These are phyloP conservation scores for Dione juno DNA, from an alignment of 2,888 invertebrate species.

Conservation along the genomic window DNA sequence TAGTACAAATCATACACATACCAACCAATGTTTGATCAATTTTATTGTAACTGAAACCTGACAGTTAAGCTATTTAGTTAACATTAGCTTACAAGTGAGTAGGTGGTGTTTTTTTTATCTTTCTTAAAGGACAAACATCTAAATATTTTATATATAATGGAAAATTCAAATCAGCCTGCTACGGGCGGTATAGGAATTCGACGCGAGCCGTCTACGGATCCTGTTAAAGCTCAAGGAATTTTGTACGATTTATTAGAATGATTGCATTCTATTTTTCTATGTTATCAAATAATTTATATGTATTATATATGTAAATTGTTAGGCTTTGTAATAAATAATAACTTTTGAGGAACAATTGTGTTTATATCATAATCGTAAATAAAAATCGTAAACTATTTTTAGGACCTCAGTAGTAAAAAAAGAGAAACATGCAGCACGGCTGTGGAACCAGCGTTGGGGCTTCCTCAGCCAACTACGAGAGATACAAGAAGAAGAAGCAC, in stretches of 20 bases:
- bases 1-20: neutral
- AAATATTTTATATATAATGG: constrained; percentile 54
- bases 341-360: neutral
- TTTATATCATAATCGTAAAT: no score
- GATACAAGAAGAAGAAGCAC: constrained; percentile 73
- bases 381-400: constrained; percentile 38
- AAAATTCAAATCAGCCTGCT: constrained; percentile 60
- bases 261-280: neutral
- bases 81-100: neutral
- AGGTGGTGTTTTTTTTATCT: neutral
- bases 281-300: neutral
- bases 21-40: constrained; percentile 31
- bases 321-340: neutral
- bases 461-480: constrained; percentile 66
- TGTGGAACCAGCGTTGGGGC: constrained; percentile 72
- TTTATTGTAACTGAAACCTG: neutral
- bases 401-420: constrained; percentile 67
- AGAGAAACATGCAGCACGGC: constrained; percentile 64
- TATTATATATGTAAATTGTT: no score
- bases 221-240: constrained; percentile 77
- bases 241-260: constrained; percentile 57
- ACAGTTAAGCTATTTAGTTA: neutral
- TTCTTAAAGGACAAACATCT: neutral
- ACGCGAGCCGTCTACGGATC: constrained; percentile 69
- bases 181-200: constrained; percentile 57